These are phyloP conservation scores for Seira musarum DNA, from an alignment of 2,888 invertebrate species.

Conservation along the genomic window DNA sequence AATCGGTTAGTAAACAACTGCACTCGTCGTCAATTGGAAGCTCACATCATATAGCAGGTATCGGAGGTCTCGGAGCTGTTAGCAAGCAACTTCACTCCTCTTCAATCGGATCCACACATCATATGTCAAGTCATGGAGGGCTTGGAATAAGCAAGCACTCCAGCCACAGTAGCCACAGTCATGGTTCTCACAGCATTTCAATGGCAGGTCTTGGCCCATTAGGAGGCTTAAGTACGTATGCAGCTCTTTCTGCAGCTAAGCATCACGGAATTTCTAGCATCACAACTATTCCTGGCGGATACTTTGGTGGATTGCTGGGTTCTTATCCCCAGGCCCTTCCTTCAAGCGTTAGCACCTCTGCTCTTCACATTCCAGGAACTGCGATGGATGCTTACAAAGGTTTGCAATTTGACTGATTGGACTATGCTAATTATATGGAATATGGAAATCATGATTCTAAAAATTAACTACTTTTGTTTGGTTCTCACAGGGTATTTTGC, in stretches of 20 bases:
- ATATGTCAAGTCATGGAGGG: neutral
- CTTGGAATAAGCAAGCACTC: conserved; percentile 21
- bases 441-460: no score
- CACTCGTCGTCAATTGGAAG: neutral
- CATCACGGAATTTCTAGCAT: conserved; percentile 24
- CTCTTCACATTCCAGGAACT: conserved; percentile 55
- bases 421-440: no score
- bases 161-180: neutral
- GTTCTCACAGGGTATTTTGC: conserved; percentile 40
- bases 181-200: neutral
- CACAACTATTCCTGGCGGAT: conserved; percentile 47
- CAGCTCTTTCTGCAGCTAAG: conserved; percentile 8
- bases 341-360: conserved; percentile 7
- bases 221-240: neutral
- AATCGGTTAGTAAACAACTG: neutral
- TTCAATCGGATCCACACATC: neutral
- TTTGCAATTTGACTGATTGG: conserved; percentile 9
- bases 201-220: neutral
- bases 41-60: neutral
- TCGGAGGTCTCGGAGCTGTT: neutral
- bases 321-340: conserved; percentile 33
- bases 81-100: neutral
- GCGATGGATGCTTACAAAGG: conserved; percentile 47
- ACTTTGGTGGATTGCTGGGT: conserved; percentile 43
- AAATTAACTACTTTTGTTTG: neutral